These are phyloP conservation scores for Chamaea fasciata DNA, from an alignment of 2,113 vertebrate species.

Conservation along the genomic window DNA sequence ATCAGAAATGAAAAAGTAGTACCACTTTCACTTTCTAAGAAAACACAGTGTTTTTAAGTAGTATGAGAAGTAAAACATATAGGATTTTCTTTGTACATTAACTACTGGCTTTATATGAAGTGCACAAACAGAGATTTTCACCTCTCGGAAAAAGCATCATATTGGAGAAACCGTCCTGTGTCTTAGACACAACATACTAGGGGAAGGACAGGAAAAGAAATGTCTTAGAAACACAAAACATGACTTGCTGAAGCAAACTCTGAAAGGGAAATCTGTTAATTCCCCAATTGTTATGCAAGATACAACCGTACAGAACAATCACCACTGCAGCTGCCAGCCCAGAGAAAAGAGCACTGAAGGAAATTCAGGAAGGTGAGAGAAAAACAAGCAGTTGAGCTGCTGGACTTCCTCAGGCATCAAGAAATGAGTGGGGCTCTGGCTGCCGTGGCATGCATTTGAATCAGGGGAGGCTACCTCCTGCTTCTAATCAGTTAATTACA, in stretches of 20 bases:
- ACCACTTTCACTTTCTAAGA: not conserved
- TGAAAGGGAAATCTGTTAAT: not conserved
- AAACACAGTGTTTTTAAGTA: not conserved
- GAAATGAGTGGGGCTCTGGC: accelerated
- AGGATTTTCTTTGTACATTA: not conserved
- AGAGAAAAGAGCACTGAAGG: not conserved
- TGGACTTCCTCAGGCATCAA: not conserved
- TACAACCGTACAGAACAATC: not conserved
- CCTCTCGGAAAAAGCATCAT: not conserved
- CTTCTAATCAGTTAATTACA: not conserved
- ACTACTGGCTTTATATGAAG: not conserved
- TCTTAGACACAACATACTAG: not conserved
- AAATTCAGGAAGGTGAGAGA: not conserved
- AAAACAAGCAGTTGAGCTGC: not conserved
- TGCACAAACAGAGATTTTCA: not conserved
- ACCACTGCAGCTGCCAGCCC: not conserved
- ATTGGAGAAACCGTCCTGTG: not conserved
- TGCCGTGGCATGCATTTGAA: accelerated
- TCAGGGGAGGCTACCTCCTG: not conserved
- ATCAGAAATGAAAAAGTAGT: not conserved
- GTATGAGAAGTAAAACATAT: not conserved
- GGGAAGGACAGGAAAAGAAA: not conserved
- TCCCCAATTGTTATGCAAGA: not conserved
- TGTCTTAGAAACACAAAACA: not conserved
- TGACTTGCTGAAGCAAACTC: not conserved